phyloP scores from a whole-genome alignment of 2,888 invertebrate species.

The Pyrrhia umbra region DNA sequence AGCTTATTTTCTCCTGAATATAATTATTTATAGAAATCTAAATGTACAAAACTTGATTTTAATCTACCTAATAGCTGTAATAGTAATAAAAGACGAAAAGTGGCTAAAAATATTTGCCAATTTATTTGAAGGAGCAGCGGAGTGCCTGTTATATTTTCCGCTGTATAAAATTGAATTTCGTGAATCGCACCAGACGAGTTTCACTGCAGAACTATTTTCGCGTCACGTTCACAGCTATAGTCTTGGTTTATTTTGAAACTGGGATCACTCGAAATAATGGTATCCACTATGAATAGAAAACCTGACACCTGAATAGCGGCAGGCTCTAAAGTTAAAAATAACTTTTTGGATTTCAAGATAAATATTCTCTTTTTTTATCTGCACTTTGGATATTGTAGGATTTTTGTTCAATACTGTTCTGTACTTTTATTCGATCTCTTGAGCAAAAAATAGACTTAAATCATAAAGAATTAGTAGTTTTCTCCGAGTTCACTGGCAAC shows the following conservation, averaged over 20 bases:
- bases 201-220: conserved; percentile 7
- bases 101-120: conserved; percentile 23
- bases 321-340: too few relatives aligned
- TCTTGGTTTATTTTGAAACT: conserved; percentile 26
- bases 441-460: too few relatives aligned
- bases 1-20: background rate
- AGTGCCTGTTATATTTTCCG: background rate
- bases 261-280: background rate
- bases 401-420: too few relatives aligned
- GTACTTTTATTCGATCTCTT: too few relatives aligned
- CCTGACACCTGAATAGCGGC: too few relatives aligned
- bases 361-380: too few relatives aligned
- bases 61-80: background rate
- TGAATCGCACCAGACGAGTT: background rate
- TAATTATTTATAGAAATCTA: conserved; percentile 6
- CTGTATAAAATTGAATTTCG: conserved; percentile 23
- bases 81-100: background rate
- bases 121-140: background rate
- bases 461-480: too few relatives aligned
- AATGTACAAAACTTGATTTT: background rate
- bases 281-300: background rate
- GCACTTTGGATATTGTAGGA: too few relatives aligned
- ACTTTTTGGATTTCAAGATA: too few relatives aligned
- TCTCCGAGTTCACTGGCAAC: too few relatives aligned
- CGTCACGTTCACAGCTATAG: conserved; percentile 1